Evolutionary conservation across 2,797 vertebrate species (phyloP).

Genomic region (Diglossa cyanea): DNA sequence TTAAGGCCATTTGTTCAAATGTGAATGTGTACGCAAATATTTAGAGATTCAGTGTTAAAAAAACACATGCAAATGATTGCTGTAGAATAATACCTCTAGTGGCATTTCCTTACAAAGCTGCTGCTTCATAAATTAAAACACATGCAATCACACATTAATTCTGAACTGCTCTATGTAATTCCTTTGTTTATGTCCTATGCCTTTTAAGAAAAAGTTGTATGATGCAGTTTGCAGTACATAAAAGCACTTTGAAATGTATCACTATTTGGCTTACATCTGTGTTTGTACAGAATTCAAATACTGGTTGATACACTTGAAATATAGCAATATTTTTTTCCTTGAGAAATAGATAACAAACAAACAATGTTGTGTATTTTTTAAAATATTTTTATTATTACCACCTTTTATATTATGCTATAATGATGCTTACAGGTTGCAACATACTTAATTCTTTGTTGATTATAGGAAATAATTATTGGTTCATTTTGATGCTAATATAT

Average conservation of each 20-base stretch:
- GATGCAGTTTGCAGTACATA: not conserved
- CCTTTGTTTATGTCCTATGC: not conserved
- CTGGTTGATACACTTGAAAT: not conserved
- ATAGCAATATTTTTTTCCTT: not conserved
- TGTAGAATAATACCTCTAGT: not conserved
- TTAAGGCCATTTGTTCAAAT: not conserved
- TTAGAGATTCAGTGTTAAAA: not conserved
- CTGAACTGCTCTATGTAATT: not conserved
- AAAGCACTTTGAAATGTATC: not conserved
- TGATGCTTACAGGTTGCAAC: not conserved
- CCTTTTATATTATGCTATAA: not conserved
- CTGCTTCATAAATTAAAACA: constrained; percentile 9
- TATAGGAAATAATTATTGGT: not conserved
- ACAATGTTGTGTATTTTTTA: not conserved
- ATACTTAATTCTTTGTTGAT: not conserved
- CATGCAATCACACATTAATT: not conserved
- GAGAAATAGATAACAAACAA: not conserved
- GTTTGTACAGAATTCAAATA: not conserved
- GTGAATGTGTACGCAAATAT: not conserved
- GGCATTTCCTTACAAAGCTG: not conserved
- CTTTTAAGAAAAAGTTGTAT: not conserved
- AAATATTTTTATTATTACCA: not conserved
- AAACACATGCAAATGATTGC: not conserved
- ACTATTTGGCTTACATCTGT: not conserved
- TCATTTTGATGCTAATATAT: not conserved